Evolutionary conservation across 2,113 vertebrate genomes (phyloP), one percentile per base, ranked within the genome.

Genomic region (Struthio camelus): DNA sequence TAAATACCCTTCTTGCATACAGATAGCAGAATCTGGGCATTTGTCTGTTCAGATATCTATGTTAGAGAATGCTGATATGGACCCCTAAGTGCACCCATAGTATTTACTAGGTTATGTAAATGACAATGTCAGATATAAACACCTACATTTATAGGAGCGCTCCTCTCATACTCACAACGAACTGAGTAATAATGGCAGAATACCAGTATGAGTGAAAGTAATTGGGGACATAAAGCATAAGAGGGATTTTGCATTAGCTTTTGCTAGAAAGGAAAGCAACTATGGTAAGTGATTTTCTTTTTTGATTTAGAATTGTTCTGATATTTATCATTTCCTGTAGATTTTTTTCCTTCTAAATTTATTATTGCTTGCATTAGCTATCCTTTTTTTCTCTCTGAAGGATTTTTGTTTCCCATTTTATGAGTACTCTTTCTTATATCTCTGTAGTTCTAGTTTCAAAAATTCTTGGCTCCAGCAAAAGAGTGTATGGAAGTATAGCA

Each of bases 101-200:
- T 94, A 51, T 51, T 77, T 44, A 11, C 27, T 84, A 23, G 59
- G 8, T 5, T 50, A 32, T 40, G 38, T 19, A 87, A 93, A 59
- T 22, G 5, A 1, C 3, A 27, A 44, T 75, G 13, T 48, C 51
- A 70, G 6, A 46, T 54, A 12, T 28, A 88, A 93, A 61, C 14
- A 69, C 46, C 23, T 40, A 7, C 51, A 34, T 24, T 38, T 48
- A 22, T 46, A 32, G 11, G 3, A 65, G 38, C 56, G 4, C 1
- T 84, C 7, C 14, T 81, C 8, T 85, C 7, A 40, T 54, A 54
- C 1, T 1, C 2, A 14, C 1, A 6, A 44, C n/a, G 69, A 4
- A 70, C 30, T 46, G 23, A 73, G 3, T 5, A 83, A 44, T 65
- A 82, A 83, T 18, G 2, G 18, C 20, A 53, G 24, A 84, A 89